Evolutionary conservation across 2,797 vertebrate species (phyloP), one percentile per base, ranked within the genome.

Genomic region (Heteromormyrus szaboi): DNA sequence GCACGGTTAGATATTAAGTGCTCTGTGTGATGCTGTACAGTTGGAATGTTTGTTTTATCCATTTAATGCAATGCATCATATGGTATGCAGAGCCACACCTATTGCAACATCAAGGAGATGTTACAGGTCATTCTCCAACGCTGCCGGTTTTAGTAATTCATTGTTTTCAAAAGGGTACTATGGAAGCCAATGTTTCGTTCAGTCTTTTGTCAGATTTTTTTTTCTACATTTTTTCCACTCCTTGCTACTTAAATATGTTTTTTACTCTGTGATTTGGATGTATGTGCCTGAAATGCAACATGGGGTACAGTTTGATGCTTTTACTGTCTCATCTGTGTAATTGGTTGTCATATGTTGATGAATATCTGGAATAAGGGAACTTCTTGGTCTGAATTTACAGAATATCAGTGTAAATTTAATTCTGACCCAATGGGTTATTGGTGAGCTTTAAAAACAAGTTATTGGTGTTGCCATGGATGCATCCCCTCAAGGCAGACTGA

Each of bases 401-500:
- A 41, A n/a, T 62, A 19, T 86, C 33, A 11, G 9, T 86, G 25
- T 91, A 92, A 89, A 93, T 94, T 93, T 14, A 68, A 19, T 46
- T 87, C 46, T 5, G 83, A 51, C 14, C 25, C 86, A 50, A 87
- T 92, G 91, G 92, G 88, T 95, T 94, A 94, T 92, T 94, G 92
- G 93, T 86, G 90, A 92, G 91, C 91, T 90, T 90, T 93, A 92
- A 91, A 62, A 93, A 93, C 89, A 68, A 76, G 68, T 89, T 92
- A 91, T 89, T 72, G 90, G 89, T 92, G 95, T 95, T 96, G 92
- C 95, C 91, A 95, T 95, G 94, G 94, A 93, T 93, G 92, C 91
- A 89, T 89, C 87, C 88, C 56, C 89, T 93, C 90, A 93, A 93
- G 91, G 91, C 92, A 93, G 89, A 88, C 90, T 88, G 90, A 92